Percentiles rank a stretch among this genome's conserved stretches.
Conservation (phyloP, 2,888 invertebrate genomes). For the Epinotia demarniana region DNA sequence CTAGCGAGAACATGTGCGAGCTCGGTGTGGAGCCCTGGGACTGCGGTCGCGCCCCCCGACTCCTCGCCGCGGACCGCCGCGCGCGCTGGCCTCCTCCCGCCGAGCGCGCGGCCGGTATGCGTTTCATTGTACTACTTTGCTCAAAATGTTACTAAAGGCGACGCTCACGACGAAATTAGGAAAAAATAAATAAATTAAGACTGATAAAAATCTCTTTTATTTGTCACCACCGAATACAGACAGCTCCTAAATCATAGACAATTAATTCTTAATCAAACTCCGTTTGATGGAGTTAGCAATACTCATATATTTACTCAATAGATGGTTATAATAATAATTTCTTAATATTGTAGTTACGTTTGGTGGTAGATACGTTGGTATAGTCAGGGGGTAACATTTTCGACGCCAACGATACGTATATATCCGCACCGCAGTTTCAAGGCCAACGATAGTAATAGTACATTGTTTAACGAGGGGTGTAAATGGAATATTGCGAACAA, state of each 20-base stretch:
- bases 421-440: too few species aligned
- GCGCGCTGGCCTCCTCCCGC: not conserved
- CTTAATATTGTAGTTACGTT: too few species aligned
- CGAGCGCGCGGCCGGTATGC: not conserved
- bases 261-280: not conserved
- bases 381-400: too few species aligned
- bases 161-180: slow-evolving; percentile 56
- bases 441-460: too few species aligned
- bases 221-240: slow-evolving; percentile 49
- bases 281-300: not conserved
- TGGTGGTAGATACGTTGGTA: too few species aligned
- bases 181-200: slow-evolving; percentile 75
- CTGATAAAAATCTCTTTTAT: slow-evolving; percentile 64
- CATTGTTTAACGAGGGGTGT: too few species aligned
- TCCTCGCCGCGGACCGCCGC: not conserved
- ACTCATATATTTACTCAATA: not conserved
- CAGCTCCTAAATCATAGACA: not conserved
- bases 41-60: not conserved
- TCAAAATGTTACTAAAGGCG: slow-evolving; percentile 62
- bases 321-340: too few species aligned
- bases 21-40: not conserved
- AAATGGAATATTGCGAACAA: too few species aligned
- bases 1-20: not conserved
- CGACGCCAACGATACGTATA: too few species aligned
- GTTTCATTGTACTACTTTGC: slow-evolving; percentile 59